Percentiles rank a stretch among this genome's conserved stretches.
Conservation (phyloP, 2,113 vertebrate genomes). For the Melanerpes aurifrons region DNA sequence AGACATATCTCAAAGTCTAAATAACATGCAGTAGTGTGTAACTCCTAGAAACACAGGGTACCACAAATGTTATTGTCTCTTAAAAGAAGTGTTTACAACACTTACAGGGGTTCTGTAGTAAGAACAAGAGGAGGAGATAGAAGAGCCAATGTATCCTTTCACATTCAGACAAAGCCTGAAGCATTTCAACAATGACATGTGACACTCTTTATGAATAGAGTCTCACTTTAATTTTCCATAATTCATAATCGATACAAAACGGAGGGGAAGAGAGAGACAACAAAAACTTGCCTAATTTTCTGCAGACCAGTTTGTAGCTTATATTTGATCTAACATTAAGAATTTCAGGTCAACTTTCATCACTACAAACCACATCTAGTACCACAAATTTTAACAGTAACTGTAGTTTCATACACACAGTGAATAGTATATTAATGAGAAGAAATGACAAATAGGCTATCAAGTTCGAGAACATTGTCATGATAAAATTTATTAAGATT, state of each 20-base stretch:
- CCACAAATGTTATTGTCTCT: not conserved
- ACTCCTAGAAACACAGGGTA: not conserved
- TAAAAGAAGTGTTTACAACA: not conserved
- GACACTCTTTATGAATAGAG: not conserved
- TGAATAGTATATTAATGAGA: not conserved
- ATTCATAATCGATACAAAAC: not conserved
- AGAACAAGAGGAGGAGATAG: not conserved
- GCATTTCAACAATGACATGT: not conserved
- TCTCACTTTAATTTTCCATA: not conserved
- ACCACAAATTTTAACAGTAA: not conserved
- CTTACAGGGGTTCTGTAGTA: not conserved
- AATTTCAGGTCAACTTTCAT: not conserved
- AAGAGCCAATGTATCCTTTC: not conserved
- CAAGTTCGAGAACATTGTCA: not conserved
- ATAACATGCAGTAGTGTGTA: not conserved
- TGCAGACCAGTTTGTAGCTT: not conserved
- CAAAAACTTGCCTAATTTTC: not conserved
- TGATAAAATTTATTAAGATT: not conserved
- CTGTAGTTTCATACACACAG: not conserved
- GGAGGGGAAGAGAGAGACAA: accelerated
- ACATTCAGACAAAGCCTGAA: not conserved
- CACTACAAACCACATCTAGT: not conserved
- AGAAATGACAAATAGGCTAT: not conserved
- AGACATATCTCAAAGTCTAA: not conserved
- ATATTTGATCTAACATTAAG: not conserved